Evolutionary conservation across 2,888 invertebrate species (phyloP).

Genomic region (Phyto melanocephala): DNA sequence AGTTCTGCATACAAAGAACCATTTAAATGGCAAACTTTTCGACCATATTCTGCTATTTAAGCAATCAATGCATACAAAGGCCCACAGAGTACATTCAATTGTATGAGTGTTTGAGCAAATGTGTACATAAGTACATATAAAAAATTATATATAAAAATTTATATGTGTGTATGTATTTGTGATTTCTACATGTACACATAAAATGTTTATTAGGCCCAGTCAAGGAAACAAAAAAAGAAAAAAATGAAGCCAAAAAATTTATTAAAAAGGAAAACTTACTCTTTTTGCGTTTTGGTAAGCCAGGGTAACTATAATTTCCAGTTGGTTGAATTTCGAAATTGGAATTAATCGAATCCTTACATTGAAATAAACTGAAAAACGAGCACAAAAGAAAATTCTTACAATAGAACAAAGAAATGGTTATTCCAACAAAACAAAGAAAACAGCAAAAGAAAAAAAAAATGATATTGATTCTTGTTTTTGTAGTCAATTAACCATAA

Average conservation of each 20-base stretch:
- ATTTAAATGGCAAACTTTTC: not conserved
- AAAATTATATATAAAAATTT: too few relatives aligned
- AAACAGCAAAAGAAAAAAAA: not conserved
- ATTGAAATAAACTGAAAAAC: conserved; percentile 79
- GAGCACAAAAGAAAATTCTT: conserved; percentile 18
- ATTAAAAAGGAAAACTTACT: conserved; percentile 69
- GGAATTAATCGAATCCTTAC: conserved; percentile 81
- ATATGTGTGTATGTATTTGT: not conserved
- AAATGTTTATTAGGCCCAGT: conserved; percentile 3
- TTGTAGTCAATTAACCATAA: conserved; percentile 35
- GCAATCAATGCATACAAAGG: not conserved
- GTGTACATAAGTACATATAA: not conserved
- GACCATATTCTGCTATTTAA: not conserved
- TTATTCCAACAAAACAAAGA: not conserved
- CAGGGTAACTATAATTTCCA: conserved; percentile 82
- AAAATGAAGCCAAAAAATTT: not conserved
- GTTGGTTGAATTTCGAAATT: conserved; percentile 82
- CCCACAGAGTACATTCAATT: too few relatives aligned
- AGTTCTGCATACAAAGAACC: not conserved
- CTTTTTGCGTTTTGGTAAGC: conserved; percentile 79
- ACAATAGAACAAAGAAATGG: not conserved
- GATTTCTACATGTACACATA: not conserved
- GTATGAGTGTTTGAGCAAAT: not conserved
- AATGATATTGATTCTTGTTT: conserved; percentile 24
- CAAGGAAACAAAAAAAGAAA: not conserved